These are phyloP conservation scores for Oceanodroma tethys DNA, from an alignment of 2,113 vertebrate genomes.

Conservation along the genomic window DNA sequence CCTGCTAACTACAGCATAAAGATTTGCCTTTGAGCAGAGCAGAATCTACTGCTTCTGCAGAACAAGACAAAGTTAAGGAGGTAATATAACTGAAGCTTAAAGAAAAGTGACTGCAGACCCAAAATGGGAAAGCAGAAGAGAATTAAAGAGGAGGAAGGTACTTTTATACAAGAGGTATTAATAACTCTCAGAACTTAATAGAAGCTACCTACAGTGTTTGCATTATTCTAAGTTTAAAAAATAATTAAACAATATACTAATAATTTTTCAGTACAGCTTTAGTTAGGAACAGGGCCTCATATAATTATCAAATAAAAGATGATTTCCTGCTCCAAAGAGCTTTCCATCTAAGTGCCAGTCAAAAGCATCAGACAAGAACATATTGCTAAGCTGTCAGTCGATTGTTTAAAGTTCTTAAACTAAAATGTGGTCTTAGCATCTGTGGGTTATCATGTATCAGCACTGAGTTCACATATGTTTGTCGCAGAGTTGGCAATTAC, in stretches of 20 bases:
- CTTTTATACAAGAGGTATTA: background rate
- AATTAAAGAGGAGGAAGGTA: background rate
- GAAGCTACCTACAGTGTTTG: background rate
- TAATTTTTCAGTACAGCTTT: background rate
- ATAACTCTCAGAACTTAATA: background rate
- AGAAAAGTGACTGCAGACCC: background rate
- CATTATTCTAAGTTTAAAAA: background rate
- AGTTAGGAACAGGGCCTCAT: background rate
- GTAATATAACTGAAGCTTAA: background rate
- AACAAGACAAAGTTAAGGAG: background rate
- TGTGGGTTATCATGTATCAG: background rate
- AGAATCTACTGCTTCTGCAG: background rate
- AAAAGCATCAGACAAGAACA: background rate
- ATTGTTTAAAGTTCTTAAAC: background rate
- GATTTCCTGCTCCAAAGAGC: background rate
- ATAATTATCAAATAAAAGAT: background rate
- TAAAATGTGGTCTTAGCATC: background rate
- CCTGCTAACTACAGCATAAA: background rate
- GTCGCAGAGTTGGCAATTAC: background rate
- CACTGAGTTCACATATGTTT: background rate
- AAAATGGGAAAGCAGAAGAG: background rate
- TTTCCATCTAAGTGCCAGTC: background rate
- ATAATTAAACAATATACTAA: background rate
- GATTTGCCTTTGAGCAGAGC: slow-evolving; percentile 6
- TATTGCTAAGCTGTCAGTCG: background rate